A percentile compares a stretch with the other conserved stretches of the same genome.
Evolutionary conservation across 2,797 vertebrate genomes (phyloP).

Genomic region (Gallinago nigripennis): DNA sequence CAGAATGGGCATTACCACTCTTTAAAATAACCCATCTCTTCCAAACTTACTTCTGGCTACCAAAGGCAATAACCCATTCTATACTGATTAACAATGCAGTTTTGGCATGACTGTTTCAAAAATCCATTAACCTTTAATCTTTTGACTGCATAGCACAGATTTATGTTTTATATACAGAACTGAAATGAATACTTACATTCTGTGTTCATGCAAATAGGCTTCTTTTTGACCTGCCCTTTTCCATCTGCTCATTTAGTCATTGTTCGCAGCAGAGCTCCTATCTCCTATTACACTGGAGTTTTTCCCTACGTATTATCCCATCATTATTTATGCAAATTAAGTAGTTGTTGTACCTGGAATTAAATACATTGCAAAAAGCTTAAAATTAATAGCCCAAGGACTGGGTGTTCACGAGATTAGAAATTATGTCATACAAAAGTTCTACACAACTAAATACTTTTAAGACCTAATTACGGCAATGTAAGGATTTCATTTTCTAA

Average conservation of each 20-base stretch:
- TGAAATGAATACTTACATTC: constrained; percentile 5
- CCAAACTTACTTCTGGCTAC: background rate
- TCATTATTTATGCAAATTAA: constrained; percentile 31
- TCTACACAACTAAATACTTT: background rate
- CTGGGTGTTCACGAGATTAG: background rate
- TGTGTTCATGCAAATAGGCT: background rate
- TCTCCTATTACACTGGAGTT: background rate
- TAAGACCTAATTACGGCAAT: background rate
- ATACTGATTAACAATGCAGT: background rate
- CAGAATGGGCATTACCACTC: background rate
- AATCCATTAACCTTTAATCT: constrained; percentile 39
- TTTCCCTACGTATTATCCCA: background rate
- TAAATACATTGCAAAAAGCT: background rate
- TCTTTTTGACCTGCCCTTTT: constrained; percentile 13
- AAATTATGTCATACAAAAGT: background rate
- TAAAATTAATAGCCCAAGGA: background rate
- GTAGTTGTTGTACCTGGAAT: background rate
- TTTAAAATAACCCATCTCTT: background rate
- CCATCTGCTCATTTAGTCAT: background rate
- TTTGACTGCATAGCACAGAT: background rate
- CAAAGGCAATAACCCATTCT: background rate
- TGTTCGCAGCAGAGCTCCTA: background rate
- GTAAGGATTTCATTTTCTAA: background rate
- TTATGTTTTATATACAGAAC: background rate
- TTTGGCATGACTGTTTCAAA: constrained; percentile 7